Conservation (phyloP, 2,888 invertebrate species). For the Pardosa pseudoannulata region DNA sequence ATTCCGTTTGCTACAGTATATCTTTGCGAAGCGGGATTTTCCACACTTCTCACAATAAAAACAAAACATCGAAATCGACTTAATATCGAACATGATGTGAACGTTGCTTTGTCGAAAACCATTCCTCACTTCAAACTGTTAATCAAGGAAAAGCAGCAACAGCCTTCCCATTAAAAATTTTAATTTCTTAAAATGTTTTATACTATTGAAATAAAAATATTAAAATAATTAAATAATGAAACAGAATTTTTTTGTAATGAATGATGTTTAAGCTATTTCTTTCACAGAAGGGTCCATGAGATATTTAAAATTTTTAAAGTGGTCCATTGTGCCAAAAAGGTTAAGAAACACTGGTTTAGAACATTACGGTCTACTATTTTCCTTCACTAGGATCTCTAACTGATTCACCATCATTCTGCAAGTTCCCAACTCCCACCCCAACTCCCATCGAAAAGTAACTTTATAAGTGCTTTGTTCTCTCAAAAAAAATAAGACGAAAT, state of each 20-base stretch:
- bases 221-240: too few relatives aligned
- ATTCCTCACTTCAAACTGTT: slow-evolving; percentile 41
- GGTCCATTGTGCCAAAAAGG: slow-evolving; percentile 17
- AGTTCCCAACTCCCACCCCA: too few relatives aligned
- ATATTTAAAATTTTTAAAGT: slow-evolving; percentile 20
- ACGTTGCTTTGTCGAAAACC: slow-evolving; percentile 46
- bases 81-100: slow-evolving; percentile 36
- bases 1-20: slow-evolving; percentile 45
- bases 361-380: too few relatives aligned
- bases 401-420: too few relatives aligned
- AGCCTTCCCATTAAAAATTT: slow-evolving; percentile 49
- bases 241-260: too few relatives aligned
- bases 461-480: too few relatives aligned
- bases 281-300: slow-evolving; percentile 19
- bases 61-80: slow-evolving; percentile 44
- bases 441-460: too few relatives aligned
- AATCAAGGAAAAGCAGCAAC: slow-evolving; percentile 46
- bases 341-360: slow-evolving; percentile 24
- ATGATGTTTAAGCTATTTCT: too few relatives aligned
- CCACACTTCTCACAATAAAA: slow-evolving; percentile 34
- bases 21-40: slow-evolving; percentile 50
- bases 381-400: too few relatives aligned
- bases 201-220: too few relatives aligned
- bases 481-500: too few relatives aligned
- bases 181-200: slow-evolving; percentile 40